These are phyloP conservation scores for Amphilophus citrinellus DNA, from an alignment of 2,113 vertebrate genomes.

Conservation along the genomic window DNA sequence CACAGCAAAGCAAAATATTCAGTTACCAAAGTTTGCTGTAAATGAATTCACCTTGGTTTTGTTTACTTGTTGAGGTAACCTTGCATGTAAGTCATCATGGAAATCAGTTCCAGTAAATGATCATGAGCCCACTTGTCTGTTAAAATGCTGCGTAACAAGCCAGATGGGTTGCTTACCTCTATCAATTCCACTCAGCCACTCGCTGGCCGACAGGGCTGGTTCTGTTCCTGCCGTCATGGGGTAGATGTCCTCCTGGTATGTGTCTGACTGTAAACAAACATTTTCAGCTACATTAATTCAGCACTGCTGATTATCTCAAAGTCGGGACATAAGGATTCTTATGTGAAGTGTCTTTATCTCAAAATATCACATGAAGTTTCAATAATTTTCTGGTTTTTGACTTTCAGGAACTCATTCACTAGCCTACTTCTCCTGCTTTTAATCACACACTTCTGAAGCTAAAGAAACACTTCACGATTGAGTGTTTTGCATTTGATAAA, in stretches of 20 bases:
- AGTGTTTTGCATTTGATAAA: neutral
- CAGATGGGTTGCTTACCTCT: conserved; percentile 82
- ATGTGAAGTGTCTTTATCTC: neutral
- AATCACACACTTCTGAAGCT: neutral
- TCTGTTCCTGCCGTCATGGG: conserved; percentile 96
- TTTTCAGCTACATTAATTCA: conserved; percentile 4
- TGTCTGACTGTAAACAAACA: conserved; percentile 88
- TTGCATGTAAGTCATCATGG: neutral
- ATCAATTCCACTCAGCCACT: conserved; percentile 95
- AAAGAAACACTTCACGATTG: neutral
- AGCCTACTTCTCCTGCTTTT: neutral
- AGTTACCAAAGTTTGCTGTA: neutral
- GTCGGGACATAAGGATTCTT: neutral
- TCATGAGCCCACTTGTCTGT: neutral
- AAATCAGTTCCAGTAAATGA: neutral
- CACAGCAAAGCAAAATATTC: neutral
- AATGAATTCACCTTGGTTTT: neutral
- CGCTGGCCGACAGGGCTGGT: conserved; percentile 89
- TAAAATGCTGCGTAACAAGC: neutral
- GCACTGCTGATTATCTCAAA: neutral
- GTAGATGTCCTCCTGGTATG: conserved; percentile 98
- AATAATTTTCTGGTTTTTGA: neutral
- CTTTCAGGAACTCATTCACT: neutral
- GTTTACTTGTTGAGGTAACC: neutral
- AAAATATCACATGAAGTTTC: accelerated